Evolutionary conservation across 1,140 invertebrate species (phyloP).

Genomic region (Heliconius congener): DNA sequence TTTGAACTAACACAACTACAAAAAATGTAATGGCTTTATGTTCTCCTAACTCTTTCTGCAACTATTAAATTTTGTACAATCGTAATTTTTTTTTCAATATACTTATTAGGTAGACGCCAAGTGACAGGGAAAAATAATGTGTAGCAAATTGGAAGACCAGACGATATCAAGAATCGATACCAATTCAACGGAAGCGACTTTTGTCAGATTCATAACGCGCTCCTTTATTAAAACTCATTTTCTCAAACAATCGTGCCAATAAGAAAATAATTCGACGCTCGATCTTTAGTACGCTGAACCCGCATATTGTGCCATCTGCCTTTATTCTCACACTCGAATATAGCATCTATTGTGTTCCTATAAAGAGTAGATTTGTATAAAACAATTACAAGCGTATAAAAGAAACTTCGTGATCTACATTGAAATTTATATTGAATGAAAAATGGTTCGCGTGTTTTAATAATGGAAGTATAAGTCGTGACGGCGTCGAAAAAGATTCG

Average conservation of each 20-base stretch:
- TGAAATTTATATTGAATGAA: slow-evolving; percentile 42
- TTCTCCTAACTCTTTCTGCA: too few relatives aligned
- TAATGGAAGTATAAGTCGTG: slow-evolving; percentile 46
- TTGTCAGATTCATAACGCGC: slow-evolving; percentile 48
- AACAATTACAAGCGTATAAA: slow-evolving; percentile 17
- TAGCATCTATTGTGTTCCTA: slow-evolving; percentile 23
- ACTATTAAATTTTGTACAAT: too few relatives aligned
- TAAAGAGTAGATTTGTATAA: slow-evolving; percentile 27
- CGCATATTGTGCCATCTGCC: slow-evolving; percentile 37
- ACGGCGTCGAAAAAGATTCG: slow-evolving; percentile 39
- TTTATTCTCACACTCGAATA: slow-evolving; percentile 37
- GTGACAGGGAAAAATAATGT: background rate
- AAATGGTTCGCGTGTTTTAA: slow-evolving; percentile 38
- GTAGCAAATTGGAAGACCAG: background rate
- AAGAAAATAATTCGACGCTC: slow-evolving; percentile 44
- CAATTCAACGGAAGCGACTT: slow-evolving; percentile 48
- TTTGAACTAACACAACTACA: too few relatives aligned
- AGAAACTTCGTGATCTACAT: slow-evolving; percentile 29
- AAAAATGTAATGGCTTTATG: too few relatives aligned
- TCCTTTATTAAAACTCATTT: slow-evolving; percentile 45
- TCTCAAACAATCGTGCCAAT: slow-evolving; percentile 46
- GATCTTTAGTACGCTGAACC: slow-evolving; percentile 41
- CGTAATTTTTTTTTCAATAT: too few relatives aligned
- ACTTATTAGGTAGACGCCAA: too few relatives aligned
- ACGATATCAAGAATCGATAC: slow-evolving; percentile 21